Evolutionary conservation across 2,888 invertebrate genomes (phyloP), one percentile per base, ranked within the genome.

Genomic region (Rhagium mordax): DNA sequence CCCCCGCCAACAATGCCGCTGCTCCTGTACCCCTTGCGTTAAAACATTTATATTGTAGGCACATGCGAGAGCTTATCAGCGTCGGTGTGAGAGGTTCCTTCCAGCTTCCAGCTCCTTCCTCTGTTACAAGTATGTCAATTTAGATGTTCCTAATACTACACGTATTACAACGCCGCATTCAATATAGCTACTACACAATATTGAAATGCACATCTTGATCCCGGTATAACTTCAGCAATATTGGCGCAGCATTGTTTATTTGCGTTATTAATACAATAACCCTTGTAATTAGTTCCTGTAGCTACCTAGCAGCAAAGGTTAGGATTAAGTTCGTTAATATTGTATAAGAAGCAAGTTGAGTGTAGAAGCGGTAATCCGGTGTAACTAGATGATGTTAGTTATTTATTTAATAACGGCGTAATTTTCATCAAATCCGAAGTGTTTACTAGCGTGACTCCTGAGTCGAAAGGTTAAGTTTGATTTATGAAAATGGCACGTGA

Each of bases 181-280:
- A 61, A 47, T 61, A 61, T 13, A 18, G 18, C 13, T 13, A 13
- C 41, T 41, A 47, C 16, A 57, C 16, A 59, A 59, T 27, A 59
- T 41, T 61, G 60, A 61, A 61, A 41, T 61, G 60, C 60, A 41
- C 18, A 61, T 61, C 47, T 21, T 6, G 41, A 20, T 59, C 16
- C 59, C 29, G n/a, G n/a, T 59, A 33, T 41, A 61, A 20, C 18
- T 61, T 13, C 21, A 21, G 20, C 60, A 16, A 61, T 61, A 61
- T 27, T 47, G 60, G 16, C 27, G 47, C 21, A 33, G 60, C 41
- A 60, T 60, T 60, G 60, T 47, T 61, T 20, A 41, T 4, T 20
- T 16, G 41, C 20, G 47, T 41, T 61, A 33, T 61, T 61, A 41
- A 61, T 61, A 41, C 20, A 61, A 61, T 61, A 47, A 47, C 60